Evolutionary conservation across 2,797 vertebrate species (phyloP).

Genomic region (Hoplostethus atlanticus): DNA sequence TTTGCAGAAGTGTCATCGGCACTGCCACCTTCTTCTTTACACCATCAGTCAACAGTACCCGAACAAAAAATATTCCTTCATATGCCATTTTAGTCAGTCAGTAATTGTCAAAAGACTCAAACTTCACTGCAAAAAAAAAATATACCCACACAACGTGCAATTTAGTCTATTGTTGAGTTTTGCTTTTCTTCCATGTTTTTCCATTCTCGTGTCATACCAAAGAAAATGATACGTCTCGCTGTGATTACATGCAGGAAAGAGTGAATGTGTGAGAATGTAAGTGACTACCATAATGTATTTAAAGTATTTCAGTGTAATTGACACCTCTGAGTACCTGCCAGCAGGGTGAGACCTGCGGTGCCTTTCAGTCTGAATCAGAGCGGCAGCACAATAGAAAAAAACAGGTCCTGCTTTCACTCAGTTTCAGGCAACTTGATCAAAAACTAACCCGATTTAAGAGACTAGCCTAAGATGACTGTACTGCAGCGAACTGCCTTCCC

Average conservation of each 20-base stretch:
- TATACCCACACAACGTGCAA: too few relatives aligned
- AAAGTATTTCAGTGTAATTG: slow-evolving; percentile 48
- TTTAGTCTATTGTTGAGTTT: too few relatives aligned
- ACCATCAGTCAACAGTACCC: background rate
- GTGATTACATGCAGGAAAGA: background rate
- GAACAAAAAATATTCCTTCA: background rate
- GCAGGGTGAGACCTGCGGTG: slow-evolving; percentile 35
- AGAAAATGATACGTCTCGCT: background rate
- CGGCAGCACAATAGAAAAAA: slow-evolving; percentile 26
- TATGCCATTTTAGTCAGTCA: too few relatives aligned
- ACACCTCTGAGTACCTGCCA: slow-evolving; percentile 38
- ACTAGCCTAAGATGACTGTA: too few relatives aligned
- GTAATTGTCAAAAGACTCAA: too few relatives aligned
- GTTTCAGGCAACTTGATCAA: background rate
- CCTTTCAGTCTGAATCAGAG: slow-evolving; percentile 48
- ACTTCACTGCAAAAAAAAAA: too few relatives aligned
- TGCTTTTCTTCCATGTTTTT: slow-evolving; percentile 10
- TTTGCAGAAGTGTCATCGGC: slow-evolving; percentile 19
- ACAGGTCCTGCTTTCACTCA: slow-evolving; percentile 3
- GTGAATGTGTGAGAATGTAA: slow-evolving; percentile 12
- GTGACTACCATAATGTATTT: slow-evolving; percentile 42
- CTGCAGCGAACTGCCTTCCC: too few relatives aligned
- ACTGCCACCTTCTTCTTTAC: slow-evolving; percentile 2
- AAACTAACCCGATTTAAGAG: too few relatives aligned
- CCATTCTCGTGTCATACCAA: background rate